Conservation (phyloP, 2,113 vertebrate genomes). For the Rhabdomys dilectus region DNA sequence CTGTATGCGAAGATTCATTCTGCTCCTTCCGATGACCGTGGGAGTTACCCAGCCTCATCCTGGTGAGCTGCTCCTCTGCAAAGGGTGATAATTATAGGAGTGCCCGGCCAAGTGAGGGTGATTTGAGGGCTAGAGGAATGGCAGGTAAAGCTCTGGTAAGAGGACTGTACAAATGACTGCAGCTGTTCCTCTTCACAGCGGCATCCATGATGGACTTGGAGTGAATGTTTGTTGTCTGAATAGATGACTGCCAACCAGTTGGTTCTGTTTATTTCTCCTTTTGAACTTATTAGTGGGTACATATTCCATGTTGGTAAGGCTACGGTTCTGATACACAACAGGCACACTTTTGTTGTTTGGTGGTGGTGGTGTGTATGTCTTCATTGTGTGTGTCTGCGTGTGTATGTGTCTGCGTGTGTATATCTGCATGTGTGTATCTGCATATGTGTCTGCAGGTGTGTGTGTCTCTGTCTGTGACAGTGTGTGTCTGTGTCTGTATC, state of each 20-base stretch:
- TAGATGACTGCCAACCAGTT: neutral
- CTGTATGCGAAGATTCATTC: no score
- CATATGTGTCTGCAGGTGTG: no score
- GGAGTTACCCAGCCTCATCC: neutral
- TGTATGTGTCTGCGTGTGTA: neutral
- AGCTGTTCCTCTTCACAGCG: neutral
- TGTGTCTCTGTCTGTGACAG: no score
- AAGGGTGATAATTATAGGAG: neutral
- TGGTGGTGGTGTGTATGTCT: neutral
- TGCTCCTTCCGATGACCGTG: neutral
- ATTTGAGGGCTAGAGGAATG: neutral
- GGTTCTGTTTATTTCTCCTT: neutral
- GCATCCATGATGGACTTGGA: neutral
- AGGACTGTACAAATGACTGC: neutral
- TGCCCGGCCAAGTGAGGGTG: accelerated
- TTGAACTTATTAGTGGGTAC: neutral
- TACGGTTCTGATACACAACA: neutral
- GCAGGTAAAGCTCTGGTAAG: neutral
- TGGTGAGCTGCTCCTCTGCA: neutral
- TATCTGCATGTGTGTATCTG: no score
- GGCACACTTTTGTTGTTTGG: neutral
- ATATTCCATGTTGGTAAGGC: neutral
- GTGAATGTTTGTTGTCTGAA: neutral
- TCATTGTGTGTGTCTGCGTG: neutral
- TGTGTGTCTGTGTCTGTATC: no score